These are phyloP conservation scores for Zingel zingel DNA, from an alignment of 2,113 vertebrate species.

Conservation along the genomic window DNA sequence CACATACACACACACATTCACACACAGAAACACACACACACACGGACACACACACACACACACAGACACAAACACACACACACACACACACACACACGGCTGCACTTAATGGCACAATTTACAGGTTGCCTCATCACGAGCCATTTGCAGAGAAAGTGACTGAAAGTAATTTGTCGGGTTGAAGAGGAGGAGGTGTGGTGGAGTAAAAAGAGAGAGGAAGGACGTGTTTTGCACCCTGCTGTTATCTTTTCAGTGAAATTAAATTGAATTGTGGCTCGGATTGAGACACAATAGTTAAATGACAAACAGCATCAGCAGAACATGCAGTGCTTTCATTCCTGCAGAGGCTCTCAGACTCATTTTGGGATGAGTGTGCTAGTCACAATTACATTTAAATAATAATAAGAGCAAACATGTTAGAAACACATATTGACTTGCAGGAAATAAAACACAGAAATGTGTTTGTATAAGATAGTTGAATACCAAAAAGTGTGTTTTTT, in stretches of 20 bases:
- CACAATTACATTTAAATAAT: neutral
- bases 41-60: neutral
- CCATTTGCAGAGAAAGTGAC: neutral
- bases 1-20: neutral
- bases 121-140: neutral
- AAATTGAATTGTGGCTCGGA: slow-evolving; percentile 4
- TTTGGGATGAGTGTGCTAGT: neutral
- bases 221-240: slow-evolving; percentile 14
- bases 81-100: slow-evolving; percentile 26
- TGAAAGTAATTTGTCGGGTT: slow-evolving; percentile 3
- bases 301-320: neutral
- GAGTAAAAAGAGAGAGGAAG: neutral
- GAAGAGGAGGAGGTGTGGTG: neutral
- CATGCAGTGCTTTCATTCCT: slow-evolving; percentile 2
- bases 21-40: neutral
- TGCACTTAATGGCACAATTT: neutral
- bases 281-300: too few relatives aligned
- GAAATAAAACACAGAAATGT: neutral
- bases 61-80: neutral
- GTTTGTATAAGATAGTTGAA: neutral
- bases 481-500: neutral
- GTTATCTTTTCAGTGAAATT: slow-evolving; percentile 30
- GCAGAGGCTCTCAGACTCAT: neutral
- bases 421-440: neutral
- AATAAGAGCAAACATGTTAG: neutral